phyloP scores from a whole-genome alignment of 2,888 invertebrate species.

The Tryphoninae sp. region DNA sequence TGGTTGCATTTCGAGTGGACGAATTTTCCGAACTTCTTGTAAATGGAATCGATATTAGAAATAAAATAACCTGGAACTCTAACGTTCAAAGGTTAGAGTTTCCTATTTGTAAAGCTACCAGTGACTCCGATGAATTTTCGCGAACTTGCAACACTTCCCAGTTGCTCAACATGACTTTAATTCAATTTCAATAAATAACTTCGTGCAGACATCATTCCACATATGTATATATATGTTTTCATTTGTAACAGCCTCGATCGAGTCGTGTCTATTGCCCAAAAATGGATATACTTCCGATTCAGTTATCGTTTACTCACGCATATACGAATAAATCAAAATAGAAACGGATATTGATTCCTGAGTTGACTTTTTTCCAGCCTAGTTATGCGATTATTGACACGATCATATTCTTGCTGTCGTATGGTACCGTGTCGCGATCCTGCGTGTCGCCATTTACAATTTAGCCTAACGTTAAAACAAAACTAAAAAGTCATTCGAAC shows the following conservation, averaged over 20 bases:
- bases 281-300: constrained; percentile 31
- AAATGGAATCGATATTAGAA: too few species aligned
- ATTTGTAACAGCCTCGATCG: not conserved
- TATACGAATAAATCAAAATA: not conserved
- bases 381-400: constrained; percentile 41
- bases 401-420: constrained; percentile 6
- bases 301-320: not conserved
- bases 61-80: too few species aligned
- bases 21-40: too few species aligned
- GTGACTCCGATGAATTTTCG: not conserved
- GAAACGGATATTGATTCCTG: constrained; percentile 8
- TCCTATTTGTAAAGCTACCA: not conserved
- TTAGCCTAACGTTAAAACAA: not conserved
- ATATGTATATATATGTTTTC: not conserved
- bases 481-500: constrained; percentile 7
- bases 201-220: not conserved
- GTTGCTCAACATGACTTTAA: not conserved
- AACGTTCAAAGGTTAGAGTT: too few species aligned
- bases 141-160: not conserved
- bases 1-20: too few species aligned
- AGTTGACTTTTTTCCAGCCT: constrained; percentile 12
- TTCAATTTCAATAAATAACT: not conserved
- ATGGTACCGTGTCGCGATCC: constrained; percentile 14
- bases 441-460: constrained; percentile 21
- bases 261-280: constrained; percentile 2